Conservation (phyloP, 2,888 invertebrate species). For the Ochropleura leucogaster region DNA sequence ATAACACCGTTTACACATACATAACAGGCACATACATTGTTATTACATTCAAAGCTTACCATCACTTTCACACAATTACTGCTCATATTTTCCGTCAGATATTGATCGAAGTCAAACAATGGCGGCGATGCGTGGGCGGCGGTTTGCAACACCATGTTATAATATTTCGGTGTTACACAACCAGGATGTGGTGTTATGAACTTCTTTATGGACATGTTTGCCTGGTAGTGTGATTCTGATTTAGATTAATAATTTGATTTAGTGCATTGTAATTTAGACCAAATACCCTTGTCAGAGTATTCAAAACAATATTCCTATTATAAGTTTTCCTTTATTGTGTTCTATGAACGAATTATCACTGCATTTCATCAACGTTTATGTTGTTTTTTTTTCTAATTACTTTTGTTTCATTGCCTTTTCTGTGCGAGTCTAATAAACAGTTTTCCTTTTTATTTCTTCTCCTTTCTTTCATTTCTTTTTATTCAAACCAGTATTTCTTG, state of each 20-base stretch:
- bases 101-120: conserved; percentile 66
- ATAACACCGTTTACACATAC: conserved; percentile 35
- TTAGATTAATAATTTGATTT: conserved; percentile 22
- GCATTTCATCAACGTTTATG: too few relatives aligned
- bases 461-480: too few relatives aligned
- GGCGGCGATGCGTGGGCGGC: conserved; percentile 61
- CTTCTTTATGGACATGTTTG: conserved; percentile 43
- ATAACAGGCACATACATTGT: conserved; percentile 39
- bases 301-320: neutral
- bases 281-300: neutral
- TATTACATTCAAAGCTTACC: conserved; percentile 31
- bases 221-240: conserved; percentile 48
- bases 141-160: conserved; percentile 61
- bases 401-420: too few relatives aligned
- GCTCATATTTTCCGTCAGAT: conserved; percentile 62
- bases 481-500: too few relatives aligned
- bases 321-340: neutral
- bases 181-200: conserved; percentile 57
- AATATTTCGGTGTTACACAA: conserved; percentile 62
- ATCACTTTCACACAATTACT: conserved; percentile 62
- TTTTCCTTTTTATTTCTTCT: too few relatives aligned
- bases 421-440: too few relatives aligned
- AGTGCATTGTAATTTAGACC: neutral
- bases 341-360: too few relatives aligned
- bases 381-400: too few relatives aligned